Conservation (phyloP, 2,113 vertebrate species). For the Cyanoderma ruficeps region DNA sequence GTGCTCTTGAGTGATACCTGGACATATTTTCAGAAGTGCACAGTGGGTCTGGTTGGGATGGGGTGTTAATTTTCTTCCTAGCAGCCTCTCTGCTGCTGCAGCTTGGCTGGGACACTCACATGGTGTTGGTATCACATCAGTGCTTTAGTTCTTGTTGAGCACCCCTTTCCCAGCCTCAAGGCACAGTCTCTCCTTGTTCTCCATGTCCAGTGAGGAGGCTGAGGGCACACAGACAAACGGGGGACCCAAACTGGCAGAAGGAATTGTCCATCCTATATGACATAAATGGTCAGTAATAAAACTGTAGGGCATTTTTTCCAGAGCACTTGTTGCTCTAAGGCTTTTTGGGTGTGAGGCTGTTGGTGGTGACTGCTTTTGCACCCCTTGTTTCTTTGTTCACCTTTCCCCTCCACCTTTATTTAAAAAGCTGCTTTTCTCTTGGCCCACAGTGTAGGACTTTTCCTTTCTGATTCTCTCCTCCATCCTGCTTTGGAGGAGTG, state of each 20-base stretch:
- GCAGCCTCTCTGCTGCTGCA: background rate
- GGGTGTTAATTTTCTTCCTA: background rate
- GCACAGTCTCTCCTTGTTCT: background rate
- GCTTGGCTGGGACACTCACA: background rate
- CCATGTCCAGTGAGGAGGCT: background rate
- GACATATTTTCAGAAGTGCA: background rate
- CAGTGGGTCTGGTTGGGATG: background rate
- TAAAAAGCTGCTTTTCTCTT: background rate
- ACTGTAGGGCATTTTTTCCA: background rate
- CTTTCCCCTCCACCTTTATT: accelerated
- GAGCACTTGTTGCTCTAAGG: background rate
- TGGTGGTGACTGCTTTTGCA: background rate
- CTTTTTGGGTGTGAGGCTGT: background rate
- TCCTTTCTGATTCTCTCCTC: background rate
- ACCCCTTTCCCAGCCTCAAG: background rate
- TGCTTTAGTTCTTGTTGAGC: background rate
- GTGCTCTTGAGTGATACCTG: background rate
- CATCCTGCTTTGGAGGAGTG: background rate
- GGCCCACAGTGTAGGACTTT: accelerated
- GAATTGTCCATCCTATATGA: background rate
- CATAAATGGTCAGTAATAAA: background rate
- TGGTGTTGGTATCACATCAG: background rate
- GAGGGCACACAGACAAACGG: accelerated
- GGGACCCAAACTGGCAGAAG: background rate
- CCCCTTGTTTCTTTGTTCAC: background rate